Percentiles rank a stretch among this genome's conserved stretches.
These are phyloP conservation scores for Acanthornis magna DNA, from an alignment of 2,797 vertebrate genomes.

Conservation along the genomic window DNA sequence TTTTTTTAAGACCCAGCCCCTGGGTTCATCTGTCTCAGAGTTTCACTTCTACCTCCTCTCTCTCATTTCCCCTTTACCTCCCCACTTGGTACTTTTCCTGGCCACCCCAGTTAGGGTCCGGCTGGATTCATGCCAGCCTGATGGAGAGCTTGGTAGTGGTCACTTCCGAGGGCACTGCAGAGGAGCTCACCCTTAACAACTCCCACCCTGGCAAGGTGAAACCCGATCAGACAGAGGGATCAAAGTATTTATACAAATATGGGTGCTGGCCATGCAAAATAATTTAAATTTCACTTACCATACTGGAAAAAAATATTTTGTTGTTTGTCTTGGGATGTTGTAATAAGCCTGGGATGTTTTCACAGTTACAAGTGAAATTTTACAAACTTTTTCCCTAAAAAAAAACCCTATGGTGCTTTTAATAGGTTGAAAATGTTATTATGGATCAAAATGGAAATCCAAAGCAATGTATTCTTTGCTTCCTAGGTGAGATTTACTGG, in stretches of 20 bases:
- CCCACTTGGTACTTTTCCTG: constrained; percentile 12
- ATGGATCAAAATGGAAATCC: constrained; percentile 19
- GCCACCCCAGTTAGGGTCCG: background rate
- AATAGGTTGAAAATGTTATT: constrained; percentile 35
- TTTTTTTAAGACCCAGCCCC: background rate
- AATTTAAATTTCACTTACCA: constrained; percentile 11
- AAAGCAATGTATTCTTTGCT: background rate
- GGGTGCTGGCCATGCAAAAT: background rate
- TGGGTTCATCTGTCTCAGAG: constrained; percentile 17
- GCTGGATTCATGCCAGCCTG: constrained; percentile 20
- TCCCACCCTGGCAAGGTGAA: constrained; percentile 13
- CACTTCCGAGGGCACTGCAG: constrained; percentile 6
- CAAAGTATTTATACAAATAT: constrained; percentile 51
- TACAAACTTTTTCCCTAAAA: constrained; percentile 59
- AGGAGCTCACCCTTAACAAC: constrained; percentile 36
- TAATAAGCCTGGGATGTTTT: constrained; percentile 34
- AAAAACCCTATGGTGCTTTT: constrained; percentile 39
- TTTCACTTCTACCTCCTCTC: constrained; percentile 66
- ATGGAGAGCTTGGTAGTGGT: background rate
- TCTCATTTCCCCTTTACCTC: constrained; percentile 70
- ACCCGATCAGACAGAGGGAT: constrained; percentile 15
- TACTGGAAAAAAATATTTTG: background rate
- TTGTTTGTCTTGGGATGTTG: constrained; percentile 50
- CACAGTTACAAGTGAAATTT: constrained; percentile 31
- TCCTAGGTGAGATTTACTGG: constrained; percentile 39